phyloP scores from a whole-genome alignment of 2,113 vertebrate species.

The Aspiorhynchus laticeps region DNA sequence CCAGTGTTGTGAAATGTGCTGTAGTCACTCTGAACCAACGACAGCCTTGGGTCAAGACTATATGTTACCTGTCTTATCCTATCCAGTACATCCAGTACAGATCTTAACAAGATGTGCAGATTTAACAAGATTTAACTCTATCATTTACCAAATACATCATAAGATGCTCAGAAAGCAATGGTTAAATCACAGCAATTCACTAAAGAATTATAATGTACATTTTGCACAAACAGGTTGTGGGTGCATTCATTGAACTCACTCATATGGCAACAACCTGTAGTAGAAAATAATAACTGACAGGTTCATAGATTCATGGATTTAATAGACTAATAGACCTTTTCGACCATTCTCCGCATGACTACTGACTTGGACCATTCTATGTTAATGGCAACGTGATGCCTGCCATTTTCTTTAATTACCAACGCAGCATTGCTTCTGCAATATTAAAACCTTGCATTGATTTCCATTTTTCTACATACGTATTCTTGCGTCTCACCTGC shows the following conservation, averaged over 20 bases:
- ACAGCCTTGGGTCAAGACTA: background rate
- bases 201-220: background rate
- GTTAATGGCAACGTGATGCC: conserved; percentile 57
- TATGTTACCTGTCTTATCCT: background rate
- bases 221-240: background rate
- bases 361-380: conserved; percentile 45
- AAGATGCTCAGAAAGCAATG: background rate
- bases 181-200: background rate
- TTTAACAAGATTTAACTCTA: background rate
- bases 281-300: conserved; percentile 13
- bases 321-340: conserved; percentile 34
- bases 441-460: conserved; percentile 85
- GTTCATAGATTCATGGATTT: conserved; percentile 21
- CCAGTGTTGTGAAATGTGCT: background rate
- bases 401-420: conserved; percentile 73
- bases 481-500: conserved; percentile 69
- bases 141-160: background rate
- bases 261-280: background rate
- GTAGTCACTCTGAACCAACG: background rate
- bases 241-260: background rate
- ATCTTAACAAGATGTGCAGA: background rate
- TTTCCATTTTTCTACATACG: conserved; percentile 80
- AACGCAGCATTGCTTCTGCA: conserved; percentile 76
- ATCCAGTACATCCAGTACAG: background rate
- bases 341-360: conserved; percentile 14